These are phyloP conservation scores for Erpobdella octoculata DNA, from an alignment of 2,888 invertebrate species.

Conservation along the genomic window DNA sequence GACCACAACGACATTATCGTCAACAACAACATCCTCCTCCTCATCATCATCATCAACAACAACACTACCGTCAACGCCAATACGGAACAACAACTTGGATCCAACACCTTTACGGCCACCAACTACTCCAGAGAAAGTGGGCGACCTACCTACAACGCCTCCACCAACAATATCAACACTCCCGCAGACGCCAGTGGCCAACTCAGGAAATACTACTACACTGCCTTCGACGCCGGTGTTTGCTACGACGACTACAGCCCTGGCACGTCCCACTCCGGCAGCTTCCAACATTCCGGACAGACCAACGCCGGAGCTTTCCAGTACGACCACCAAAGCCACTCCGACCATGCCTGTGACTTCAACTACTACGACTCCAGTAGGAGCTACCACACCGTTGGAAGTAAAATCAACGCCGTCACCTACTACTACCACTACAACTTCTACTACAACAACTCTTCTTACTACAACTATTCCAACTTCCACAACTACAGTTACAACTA, in stretches of 20 bases:
- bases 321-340: neutral
- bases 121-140: too few species aligned
- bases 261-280: neutral
- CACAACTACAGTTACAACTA: conserved; percentile 25
- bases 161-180: neutral
- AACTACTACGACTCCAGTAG: conserved; percentile 22
- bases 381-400: conserved; percentile 25
- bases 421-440: neutral
- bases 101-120: too few species aligned
- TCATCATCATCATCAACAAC: too few species aligned
- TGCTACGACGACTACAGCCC: neutral
- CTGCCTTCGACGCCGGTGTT: neutral
- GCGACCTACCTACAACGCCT: neutral
- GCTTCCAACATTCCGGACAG: neutral
- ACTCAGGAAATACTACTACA: too few species aligned
- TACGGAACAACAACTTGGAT: too few species aligned
- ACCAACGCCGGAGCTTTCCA: neutral
- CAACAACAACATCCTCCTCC: too few species aligned
- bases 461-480: conserved; percentile 15
- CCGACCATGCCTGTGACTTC: neutral
- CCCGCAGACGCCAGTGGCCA: neutral
- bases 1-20: too few species aligned
- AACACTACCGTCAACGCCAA: too few species aligned
- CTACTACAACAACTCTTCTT: conserved; percentile 1
- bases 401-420: too few species aligned